These are phyloP conservation scores for Raja brachyura DNA, from an alignment of 2,113 vertebrate species.

Conservation along the genomic window DNA sequence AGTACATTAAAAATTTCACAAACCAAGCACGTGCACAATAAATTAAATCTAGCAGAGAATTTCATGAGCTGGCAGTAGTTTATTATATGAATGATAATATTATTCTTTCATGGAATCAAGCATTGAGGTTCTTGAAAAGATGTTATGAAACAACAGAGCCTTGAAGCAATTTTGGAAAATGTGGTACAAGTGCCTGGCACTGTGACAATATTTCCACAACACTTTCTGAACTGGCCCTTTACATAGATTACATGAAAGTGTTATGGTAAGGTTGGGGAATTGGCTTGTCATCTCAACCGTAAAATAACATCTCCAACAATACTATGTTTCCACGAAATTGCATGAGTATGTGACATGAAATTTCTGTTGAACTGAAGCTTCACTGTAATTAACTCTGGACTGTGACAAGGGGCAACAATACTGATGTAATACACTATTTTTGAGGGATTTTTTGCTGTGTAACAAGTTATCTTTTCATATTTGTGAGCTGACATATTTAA, in stretches of 20 bases:
- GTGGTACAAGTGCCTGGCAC: background rate
- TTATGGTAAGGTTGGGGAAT: background rate
- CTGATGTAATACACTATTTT: background rate
- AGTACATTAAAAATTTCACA: background rate
- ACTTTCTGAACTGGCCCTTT: background rate
- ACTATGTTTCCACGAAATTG: background rate
- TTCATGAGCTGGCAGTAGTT: background rate
- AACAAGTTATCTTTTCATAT: background rate
- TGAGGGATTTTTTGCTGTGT: background rate
- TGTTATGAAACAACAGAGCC: background rate
- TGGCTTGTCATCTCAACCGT: background rate
- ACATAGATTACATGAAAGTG: too few relatives aligned
- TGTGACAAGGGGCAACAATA: background rate
- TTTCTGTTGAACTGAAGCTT: background rate
- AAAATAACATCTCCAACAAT: background rate
- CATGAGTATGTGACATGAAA: background rate
- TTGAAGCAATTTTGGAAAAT: background rate
- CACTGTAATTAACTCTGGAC: background rate
- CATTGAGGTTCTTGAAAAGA: background rate
- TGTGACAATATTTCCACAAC: background rate
- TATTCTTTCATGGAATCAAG: background rate
- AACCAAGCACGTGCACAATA: background rate
- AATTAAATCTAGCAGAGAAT: background rate
- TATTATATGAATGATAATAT: background rate
- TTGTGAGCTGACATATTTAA: background rate